Evolutionary conservation across 1,140 invertebrate genomes (phyloP).

Genomic region (Sipha flava): DNA sequence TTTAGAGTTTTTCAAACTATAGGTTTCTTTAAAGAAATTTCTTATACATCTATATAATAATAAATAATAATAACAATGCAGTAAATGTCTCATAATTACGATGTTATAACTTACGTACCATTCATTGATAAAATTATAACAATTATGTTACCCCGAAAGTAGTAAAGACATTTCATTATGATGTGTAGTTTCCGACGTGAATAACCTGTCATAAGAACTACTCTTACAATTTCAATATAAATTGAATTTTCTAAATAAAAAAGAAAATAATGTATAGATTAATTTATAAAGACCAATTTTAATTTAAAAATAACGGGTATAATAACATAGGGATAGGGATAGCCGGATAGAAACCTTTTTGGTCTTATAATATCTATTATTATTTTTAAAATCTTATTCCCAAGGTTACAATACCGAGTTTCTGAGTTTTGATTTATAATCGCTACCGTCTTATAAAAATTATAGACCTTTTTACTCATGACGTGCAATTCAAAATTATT

Average conservation of each 20-base stretch:
- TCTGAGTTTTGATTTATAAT: slow-evolving; percentile 7
- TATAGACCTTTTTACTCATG: neutral
- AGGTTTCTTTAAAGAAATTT: too few species aligned
- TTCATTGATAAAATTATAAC: neutral
- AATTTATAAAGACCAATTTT: neutral
- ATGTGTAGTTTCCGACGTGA: too few species aligned
- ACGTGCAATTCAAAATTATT: neutral
- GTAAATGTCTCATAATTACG: too few species aligned
- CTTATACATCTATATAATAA: too few species aligned
- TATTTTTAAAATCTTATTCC: neutral
- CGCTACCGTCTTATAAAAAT: slow-evolving; percentile 5
- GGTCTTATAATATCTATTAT: slow-evolving; percentile 3
- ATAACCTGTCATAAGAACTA: neutral
- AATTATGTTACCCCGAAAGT: neutral
- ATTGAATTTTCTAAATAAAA: neutral
- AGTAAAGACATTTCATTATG: neutral
- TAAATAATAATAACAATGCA: too few species aligned
- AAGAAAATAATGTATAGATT: neutral
- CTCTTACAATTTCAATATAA: neutral
- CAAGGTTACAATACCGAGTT: neutral
- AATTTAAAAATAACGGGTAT: neutral
- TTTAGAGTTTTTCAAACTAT: too few species aligned
- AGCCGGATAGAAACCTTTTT: neutral
- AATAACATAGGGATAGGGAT: neutral
- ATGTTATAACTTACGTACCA: too few species aligned